Evolutionary conservation across 2,797 vertebrate species (phyloP), one percentile per base, ranked within the genome.

Genomic region (Pyrocephalus nanus): DNA sequence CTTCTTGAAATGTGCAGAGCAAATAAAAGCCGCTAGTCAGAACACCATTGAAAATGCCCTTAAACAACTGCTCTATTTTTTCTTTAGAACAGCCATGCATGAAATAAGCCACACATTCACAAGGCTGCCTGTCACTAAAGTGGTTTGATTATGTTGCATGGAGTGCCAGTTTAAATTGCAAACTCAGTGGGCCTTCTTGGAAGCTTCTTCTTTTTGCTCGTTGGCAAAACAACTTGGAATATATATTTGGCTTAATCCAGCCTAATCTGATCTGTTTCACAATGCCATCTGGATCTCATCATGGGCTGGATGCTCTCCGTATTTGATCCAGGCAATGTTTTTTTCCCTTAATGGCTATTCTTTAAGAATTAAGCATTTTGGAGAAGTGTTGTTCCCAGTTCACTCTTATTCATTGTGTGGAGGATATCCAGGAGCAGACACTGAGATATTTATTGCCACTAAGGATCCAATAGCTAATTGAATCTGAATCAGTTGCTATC

Each of bases 161-260:
- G 70, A 93, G 53, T 64, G 77, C 77, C 82, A 92, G 71, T 86
- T 88, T 85, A 92, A 94, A 82, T 30, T 92, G 51, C 34, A 92
- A 64, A 74, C 82, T 86, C 76, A 40, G 58, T 34, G 76, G 60
- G 60, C 34, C 57, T 77, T 71, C 78, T 86, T 92, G 92, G 87
- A 93, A 93, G 42, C 36, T 69, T 3, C 61, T 87, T 77, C 29
- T 74, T 86, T 93, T 88, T 70, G 40, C 48, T 92, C 27, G 22
- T 65, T 90, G 90, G 71, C 80, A 92, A 92, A 93, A 81, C 15
- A 79, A 76, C 30, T 90, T 94, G 76, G 88, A 95, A 92, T 94
- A 95, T 86, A 57, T 79, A 79, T 92, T 91, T 88, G 90, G 55
- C 73, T 83, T 94, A 94, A 96, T 96, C 86, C 67, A 91, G 72